A percentile compares a stretch with the other conserved stretches of the same genome.
phyloP scores from a whole-genome alignment of 2,888 invertebrate species.

The Lochmaea crataegi region DNA sequence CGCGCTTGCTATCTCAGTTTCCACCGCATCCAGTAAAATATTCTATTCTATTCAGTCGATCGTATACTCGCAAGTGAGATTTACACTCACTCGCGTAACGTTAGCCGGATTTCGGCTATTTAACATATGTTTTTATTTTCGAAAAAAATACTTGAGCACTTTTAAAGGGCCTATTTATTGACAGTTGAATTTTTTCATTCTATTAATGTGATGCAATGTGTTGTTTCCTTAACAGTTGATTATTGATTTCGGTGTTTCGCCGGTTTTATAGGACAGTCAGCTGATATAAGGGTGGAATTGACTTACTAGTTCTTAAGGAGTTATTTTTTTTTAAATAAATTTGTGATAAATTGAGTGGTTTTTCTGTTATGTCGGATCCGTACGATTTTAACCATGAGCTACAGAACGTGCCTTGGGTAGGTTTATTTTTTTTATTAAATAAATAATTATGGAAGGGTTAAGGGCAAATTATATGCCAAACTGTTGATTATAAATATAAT shows the following conservation, averaged over 20 bases:
- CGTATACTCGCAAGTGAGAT: slow-evolving; percentile 39
- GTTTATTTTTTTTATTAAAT: slow-evolving; percentile 37
- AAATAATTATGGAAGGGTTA: neutral
- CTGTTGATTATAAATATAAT: too few species aligned
- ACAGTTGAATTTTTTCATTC: neutral
- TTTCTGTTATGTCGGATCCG: slow-evolving; percentile 43
- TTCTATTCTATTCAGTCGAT: slow-evolving; percentile 38
- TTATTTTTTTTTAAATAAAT: slow-evolving; percentile 6
- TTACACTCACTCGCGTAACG: slow-evolving; percentile 7
- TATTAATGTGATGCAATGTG: neutral
- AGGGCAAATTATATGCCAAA: too few species aligned
- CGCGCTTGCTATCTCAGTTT: slow-evolving; percentile 18
- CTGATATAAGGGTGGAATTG: slow-evolving; percentile 15
- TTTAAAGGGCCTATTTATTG: neutral
- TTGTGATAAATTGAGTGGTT: slow-evolving; percentile 8
- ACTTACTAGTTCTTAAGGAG: slow-evolving; percentile 4
- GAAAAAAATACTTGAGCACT: neutral
- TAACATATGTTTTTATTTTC: slow-evolving; percentile 18
- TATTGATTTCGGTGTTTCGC: slow-evolving; percentile 20
- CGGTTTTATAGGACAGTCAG: slow-evolving; percentile 10
- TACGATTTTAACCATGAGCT: slow-evolving; percentile 62
- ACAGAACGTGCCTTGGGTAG: slow-evolving; percentile 61
- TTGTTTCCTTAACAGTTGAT: neutral
- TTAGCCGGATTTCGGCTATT: slow-evolving; percentile 24
- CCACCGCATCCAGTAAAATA: neutral